Conservation (phyloP, 2,888 invertebrate species). For the Meteorus colon region DNA sequence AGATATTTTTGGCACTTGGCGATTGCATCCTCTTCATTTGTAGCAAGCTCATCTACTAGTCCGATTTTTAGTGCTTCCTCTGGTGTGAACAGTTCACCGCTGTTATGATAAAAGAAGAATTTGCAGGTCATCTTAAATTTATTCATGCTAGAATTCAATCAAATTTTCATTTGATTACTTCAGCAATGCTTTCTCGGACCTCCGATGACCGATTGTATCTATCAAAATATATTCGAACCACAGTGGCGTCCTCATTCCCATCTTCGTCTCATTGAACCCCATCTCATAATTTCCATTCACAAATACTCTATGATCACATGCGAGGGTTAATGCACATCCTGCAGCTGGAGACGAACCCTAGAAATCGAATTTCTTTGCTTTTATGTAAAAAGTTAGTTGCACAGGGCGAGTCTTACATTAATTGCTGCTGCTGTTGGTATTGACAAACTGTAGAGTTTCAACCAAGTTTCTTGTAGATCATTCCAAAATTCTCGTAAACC, state of each 20-base stretch:
- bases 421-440: constrained; percentile 88
- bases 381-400: background rate
- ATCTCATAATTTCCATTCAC: constrained; percentile 84
- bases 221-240: constrained; percentile 76
- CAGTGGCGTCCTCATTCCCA: constrained; percentile 87
- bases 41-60: constrained; percentile 84
- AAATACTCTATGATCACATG: constrained; percentile 91
- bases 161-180: constrained; percentile 50
- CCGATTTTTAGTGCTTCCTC: constrained; percentile 86
- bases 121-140: too few relatives aligned
- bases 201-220: constrained; percentile 76
- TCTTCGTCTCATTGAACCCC: constrained; percentile 89
- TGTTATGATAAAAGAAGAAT: constrained; percentile 49
- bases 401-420: constrained; percentile 77
- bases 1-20: constrained; percentile 81
- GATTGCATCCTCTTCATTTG: constrained; percentile 81
- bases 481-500: constrained; percentile 84
- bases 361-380: too few relatives aligned
- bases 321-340: constrained; percentile 85
- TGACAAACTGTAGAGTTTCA: constrained; percentile 82
- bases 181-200: constrained; percentile 82
- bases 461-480: constrained; percentile 86
- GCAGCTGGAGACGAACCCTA: constrained; percentile 76
- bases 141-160: too few relatives aligned
- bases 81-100: constrained; percentile 83